phyloP scores from a whole-genome alignment of 2,113 vertebrate genomes.

The Misgurnus mizolepis region DNA sequence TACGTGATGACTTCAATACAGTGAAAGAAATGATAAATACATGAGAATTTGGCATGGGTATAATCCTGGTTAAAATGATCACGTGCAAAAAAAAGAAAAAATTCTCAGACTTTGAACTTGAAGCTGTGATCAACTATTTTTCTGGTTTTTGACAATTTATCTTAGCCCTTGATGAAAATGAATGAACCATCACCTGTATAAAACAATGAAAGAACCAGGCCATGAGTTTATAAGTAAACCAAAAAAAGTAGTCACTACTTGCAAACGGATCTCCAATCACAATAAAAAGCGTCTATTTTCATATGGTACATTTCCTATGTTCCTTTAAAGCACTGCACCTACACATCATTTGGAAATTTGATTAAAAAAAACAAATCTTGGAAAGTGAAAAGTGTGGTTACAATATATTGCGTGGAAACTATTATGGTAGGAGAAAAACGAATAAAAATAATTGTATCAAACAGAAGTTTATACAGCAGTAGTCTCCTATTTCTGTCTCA shows the following conservation, averaged over 20 bases:
- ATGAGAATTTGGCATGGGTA: slow-evolving; percentile 1
- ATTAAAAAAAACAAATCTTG: slow-evolving; percentile 35
- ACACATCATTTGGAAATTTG: slow-evolving; percentile 61
- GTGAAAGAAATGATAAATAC: not conserved
- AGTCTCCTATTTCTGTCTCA: slow-evolving; percentile 62
- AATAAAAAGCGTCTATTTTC: slow-evolving; percentile 66
- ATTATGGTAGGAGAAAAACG: slow-evolving; percentile 64
- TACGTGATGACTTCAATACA: too few relatives aligned
- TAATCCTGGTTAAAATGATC: not conserved
- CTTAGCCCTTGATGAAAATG: slow-evolving; percentile 55
- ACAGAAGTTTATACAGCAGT: slow-evolving; percentile 72
- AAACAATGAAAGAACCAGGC: slow-evolving; percentile 68
- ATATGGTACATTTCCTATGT: slow-evolving; percentile 72
- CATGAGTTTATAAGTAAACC: slow-evolving; percentile 31
- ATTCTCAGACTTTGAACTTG: slow-evolving; percentile 2
- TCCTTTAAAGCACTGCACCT: slow-evolving; percentile 68
- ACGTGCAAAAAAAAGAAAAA: not conserved
- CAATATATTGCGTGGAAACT: slow-evolving; percentile 17
- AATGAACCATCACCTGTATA: slow-evolving; percentile 45
- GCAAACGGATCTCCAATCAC: slow-evolving; percentile 66
- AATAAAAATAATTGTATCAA: slow-evolving; percentile 33
- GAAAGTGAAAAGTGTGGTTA: slow-evolving; percentile 25
- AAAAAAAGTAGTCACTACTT: slow-evolving; percentile 31
- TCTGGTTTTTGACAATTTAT: slow-evolving; percentile 12
- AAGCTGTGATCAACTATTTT: not conserved